Percentiles rank a stretch among this genome's conserved stretches.
These are phyloP conservation scores for Indicator indicator DNA, from an alignment of 2,113 vertebrate species.

Conservation along the genomic window DNA sequence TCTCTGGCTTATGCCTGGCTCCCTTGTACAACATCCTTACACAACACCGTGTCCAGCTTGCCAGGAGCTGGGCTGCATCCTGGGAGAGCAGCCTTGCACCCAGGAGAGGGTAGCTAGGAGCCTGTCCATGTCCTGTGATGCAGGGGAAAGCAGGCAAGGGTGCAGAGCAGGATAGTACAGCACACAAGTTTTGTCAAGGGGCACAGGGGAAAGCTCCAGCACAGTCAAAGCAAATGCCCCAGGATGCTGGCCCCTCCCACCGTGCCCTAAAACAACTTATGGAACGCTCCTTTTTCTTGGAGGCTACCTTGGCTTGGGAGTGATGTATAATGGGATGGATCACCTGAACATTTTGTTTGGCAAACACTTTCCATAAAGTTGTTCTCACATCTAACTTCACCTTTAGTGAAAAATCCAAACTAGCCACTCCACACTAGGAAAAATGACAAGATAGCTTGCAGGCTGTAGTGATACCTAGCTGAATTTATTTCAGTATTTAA, in stretches of 20 bases:
- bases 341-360: neutral
- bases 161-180: fast-evolving
- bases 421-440: neutral
- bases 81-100: neutral
- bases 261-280: neutral
- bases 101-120: neutral
- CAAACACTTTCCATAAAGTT: neutral
- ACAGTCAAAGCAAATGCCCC: fast-evolving
- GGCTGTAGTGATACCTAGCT: neutral
- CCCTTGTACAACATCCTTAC: neutral
- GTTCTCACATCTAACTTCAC: neutral
- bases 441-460: neutral
- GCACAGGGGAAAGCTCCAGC: neutral
- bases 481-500: neutral
- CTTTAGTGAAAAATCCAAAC: neutral
- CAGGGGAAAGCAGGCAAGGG: neutral
- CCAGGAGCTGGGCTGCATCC: neutral
- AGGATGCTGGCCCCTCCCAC: neutral
- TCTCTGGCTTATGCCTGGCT: neutral
- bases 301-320: neutral
- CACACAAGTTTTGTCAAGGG: fast-evolving
- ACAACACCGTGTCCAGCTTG: neutral
- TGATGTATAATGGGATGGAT: neutral
- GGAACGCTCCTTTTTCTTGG: neutral
- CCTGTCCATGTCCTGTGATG: neutral